Evolutionary conservation across 2,113 vertebrate species (phyloP), one percentile per base, ranked within the genome.

Genomic region (Sphaerodactylus townsendi): DNA sequence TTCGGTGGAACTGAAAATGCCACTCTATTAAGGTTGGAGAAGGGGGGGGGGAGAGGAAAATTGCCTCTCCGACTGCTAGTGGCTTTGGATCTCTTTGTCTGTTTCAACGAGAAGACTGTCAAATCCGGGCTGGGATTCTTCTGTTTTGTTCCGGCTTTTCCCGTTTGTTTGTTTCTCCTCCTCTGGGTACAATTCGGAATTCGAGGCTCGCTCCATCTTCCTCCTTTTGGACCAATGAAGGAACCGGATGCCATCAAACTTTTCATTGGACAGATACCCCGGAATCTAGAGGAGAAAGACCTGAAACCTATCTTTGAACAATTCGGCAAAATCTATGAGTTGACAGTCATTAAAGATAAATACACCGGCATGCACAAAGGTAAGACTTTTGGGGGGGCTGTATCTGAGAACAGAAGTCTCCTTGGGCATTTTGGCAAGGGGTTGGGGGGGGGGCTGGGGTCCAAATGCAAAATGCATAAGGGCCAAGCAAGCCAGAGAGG

Each of bases 321-420:
- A 92, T 99, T 98, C 79, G 98, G 98, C 28, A 97, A 98, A 83
- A 99, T 99, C 97, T 98, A 98, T 93, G 98, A 99, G 95, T 94
- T 99, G 91, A 99, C 98, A 79, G 98, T 98, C 95, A 98, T 99
- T 95, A 99, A 99, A 95, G 98, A 99, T 96, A 98, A 98, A 95
- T 98, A 98, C 96, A 98, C 98, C n/a, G 98, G 98, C 82, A 98
- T 98, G 98, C 98, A 99, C 96, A 99, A 99, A 98, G 98, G 98
- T 98, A 94, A 92, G 94, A 86, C 87, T 83, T 62, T 62, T 62
- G 5, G 53, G 17, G 5, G 2, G 59, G 59, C 23, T 25, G 6
- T 59, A 2, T 23, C 21, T 6, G 23, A 4, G 1, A 17, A 17
- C 33, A 33, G 37, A 56, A 5, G 35, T 10, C 10, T 10, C 10